phyloP scores from a whole-genome alignment of 2,797 vertebrate species.

The Natrix natrix region DNA sequence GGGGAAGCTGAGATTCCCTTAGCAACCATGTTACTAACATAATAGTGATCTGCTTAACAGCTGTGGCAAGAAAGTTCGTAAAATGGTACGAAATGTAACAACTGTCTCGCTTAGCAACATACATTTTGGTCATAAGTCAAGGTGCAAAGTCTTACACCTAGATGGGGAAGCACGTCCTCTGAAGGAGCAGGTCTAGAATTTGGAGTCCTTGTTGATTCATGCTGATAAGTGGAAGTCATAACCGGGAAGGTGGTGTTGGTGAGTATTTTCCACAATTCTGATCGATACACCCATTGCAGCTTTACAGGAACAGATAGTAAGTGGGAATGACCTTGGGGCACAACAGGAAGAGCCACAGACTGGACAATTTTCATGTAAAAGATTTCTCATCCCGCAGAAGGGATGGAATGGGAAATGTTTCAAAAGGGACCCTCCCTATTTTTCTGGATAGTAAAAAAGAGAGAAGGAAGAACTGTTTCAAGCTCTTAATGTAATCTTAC shows the following conservation, averaged over 20 bases:
- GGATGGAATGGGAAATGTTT: neutral
- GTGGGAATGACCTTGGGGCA: neutral
- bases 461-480: neutral
- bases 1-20: neutral
- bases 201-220: neutral
- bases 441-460: neutral
- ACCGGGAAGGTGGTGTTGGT: accelerated
- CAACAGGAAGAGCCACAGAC: neutral
- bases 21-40: neutral
- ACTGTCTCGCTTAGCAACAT: neutral
- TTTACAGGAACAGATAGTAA: neutral
- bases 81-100: neutral
- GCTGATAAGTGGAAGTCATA: neutral
- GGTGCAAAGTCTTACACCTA: neutral
- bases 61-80: neutral
- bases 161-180: neutral
- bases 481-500: neutral
- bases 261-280: neutral
- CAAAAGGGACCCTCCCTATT: neutral
- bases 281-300: neutral
- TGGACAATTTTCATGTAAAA: neutral
- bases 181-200: neutral
- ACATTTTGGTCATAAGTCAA: neutral
- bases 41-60: neutral
- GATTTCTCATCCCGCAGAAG: neutral